phyloP scores from a whole-genome alignment of 2,888 invertebrate species.

The Liopterus haemorrhoidalis region DNA sequence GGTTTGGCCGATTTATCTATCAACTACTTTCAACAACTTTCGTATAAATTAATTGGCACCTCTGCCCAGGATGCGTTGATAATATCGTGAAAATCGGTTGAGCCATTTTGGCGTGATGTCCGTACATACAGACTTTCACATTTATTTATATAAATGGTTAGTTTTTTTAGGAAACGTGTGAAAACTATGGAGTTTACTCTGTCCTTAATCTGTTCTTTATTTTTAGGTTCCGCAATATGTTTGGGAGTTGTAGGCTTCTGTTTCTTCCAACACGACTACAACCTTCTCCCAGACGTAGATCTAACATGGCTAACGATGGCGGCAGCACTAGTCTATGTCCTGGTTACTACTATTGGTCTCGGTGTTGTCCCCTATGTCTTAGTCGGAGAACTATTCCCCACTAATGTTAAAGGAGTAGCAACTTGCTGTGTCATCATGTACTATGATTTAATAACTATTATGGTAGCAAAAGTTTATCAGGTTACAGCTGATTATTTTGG shows the following conservation, averaged over 20 bases:
- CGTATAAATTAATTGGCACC: too few relatives aligned
- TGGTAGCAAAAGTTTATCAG: constrained; percentile 48
- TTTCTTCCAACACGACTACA: constrained; percentile 46
- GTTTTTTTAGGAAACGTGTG: too few relatives aligned
- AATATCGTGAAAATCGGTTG: too few relatives aligned
- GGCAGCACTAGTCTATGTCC: constrained; percentile 48
- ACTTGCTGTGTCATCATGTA: constrained; percentile 51
- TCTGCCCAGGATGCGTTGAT: too few relatives aligned
- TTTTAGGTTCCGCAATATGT: constrained; percentile 43
- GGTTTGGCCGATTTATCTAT: too few relatives aligned
- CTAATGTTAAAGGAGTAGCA: constrained; percentile 52
- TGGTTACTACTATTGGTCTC: constrained; percentile 49
- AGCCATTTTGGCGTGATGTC: too few relatives aligned
- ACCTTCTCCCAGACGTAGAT: constrained; percentile 37
- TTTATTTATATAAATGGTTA: too few relatives aligned
- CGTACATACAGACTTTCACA: too few relatives aligned
- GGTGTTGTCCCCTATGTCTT: constrained; percentile 50
- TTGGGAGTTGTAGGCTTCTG: constrained; percentile 44
- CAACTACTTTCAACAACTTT: too few relatives aligned
- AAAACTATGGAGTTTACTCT: too few relatives aligned
- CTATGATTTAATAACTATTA: constrained; percentile 47
- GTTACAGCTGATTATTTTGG: constrained; percentile 53
- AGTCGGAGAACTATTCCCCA: constrained; percentile 52
- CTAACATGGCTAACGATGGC: constrained; percentile 49
- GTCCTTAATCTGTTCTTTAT: too few relatives aligned